These are phyloP conservation scores for Propithecus coquereli DNA, from an alignment of 2,113 vertebrate species.

Conservation along the genomic window DNA sequence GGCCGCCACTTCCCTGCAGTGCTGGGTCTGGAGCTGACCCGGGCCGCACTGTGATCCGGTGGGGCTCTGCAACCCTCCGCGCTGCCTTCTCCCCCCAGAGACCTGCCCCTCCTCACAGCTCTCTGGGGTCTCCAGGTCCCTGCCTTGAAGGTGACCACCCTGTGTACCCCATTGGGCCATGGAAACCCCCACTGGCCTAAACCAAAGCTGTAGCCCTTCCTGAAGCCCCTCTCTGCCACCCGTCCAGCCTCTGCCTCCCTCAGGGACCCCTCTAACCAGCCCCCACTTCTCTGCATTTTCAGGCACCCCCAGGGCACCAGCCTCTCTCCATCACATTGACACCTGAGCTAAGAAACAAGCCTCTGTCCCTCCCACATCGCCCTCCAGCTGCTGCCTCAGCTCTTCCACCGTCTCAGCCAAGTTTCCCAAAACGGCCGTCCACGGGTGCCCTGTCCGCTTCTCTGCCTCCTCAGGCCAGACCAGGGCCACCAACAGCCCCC, in stretches of 20 bases:
- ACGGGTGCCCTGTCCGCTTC: rapidly evolving
- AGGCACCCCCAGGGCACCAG: neutral
- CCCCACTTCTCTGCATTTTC: neutral
- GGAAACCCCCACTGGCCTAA: neutral
- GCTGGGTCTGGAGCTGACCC: neutral
- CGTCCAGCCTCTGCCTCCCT: neutral
- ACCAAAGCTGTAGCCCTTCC: neutral
- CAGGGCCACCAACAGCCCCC: neutral
- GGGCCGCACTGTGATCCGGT: neutral
- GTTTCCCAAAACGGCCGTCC: neutral
- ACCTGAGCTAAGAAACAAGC: neutral
- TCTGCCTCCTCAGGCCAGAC: neutral
- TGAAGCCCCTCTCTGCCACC: neutral
- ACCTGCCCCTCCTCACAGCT: neutral
- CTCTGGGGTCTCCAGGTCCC: neutral
- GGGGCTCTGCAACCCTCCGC: neutral
- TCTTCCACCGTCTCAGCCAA: neutral
- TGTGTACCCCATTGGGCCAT: neutral
- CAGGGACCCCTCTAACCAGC: neutral
- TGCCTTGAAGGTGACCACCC: neutral
- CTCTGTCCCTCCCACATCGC: neutral
- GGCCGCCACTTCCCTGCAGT: rapidly evolving
- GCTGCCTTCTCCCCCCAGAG: neutral
- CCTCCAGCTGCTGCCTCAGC: neutral
- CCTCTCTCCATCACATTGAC: too few relatives aligned